A percentile compares a stretch with the other conserved stretches of the same genome.
Evolutionary conservation across 2,888 invertebrate species (phyloP).

Genomic region (Cephalotes varians): DNA sequence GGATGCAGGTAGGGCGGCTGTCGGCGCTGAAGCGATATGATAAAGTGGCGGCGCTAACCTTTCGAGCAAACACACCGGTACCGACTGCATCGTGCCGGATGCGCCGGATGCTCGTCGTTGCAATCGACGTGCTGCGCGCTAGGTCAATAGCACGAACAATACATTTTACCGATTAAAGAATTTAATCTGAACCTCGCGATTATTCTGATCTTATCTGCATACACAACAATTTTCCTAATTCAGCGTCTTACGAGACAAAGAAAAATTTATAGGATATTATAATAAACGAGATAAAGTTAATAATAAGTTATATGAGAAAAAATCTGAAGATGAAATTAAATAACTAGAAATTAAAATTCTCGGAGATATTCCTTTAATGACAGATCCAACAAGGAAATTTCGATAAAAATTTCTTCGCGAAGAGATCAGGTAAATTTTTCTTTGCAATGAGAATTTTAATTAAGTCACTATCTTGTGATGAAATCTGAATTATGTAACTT

Average conservation of each 20-base stretch:
- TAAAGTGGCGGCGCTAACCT: conserved; percentile 78
- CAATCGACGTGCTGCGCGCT: conserved; percentile 43
- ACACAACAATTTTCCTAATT: not conserved
- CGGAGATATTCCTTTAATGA: not conserved
- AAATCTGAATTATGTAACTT: not conserved
- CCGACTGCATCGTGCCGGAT: conserved; percentile 54
- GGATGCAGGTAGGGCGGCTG: conserved; percentile 70
- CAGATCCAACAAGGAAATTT: not conserved
- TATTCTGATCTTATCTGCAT: not conserved
- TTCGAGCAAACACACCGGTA: conserved; percentile 69
- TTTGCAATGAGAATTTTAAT: not conserved
- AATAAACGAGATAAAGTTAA: not conserved
- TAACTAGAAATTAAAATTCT: not conserved
- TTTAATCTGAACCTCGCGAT: conserved; percentile 5
- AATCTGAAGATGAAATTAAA: not conserved
- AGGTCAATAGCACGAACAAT: conserved; percentile 25
- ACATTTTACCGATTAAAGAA: conserved; percentile 19
- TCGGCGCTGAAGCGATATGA: conserved; percentile 75
- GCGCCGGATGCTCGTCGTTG: conserved; percentile 58
- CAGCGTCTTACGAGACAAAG: not conserved
- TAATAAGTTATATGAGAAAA: not conserved
- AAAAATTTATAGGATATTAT: not conserved
- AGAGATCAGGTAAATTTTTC: not conserved
- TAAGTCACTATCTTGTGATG: not conserved
- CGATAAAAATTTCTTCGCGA: not conserved